phyloP scores from a whole-genome alignment of 2,797 vertebrate genomes.

The Esox lucius region DNA sequence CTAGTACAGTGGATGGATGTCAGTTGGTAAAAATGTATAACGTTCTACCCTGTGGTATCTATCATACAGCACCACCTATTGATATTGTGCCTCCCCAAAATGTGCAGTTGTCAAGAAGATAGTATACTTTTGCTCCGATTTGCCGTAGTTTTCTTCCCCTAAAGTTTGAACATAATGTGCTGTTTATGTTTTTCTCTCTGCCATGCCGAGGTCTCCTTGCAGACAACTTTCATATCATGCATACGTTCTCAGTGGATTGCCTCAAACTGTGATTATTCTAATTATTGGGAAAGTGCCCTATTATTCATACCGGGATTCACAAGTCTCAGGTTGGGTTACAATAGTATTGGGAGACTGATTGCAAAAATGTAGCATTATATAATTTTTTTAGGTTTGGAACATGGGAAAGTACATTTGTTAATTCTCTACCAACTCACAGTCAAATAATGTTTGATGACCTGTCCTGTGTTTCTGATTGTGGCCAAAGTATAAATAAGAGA shows the following conservation, averaged over 20 bases:
- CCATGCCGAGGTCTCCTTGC: neutral
- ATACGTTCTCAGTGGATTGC: conserved; percentile 16
- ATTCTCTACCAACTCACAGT: neutral
- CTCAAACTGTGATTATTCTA: conserved; percentile 3
- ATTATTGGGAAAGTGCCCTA: neutral
- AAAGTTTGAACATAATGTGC: conserved; percentile 19
- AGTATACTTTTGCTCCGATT: neutral
- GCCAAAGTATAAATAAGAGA: too few species aligned
- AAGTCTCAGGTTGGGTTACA: neutral
- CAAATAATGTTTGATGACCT: too few species aligned
- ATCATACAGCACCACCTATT: neutral
- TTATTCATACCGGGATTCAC: neutral
- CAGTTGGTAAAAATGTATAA: neutral
- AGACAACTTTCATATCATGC: conserved; percentile 7
- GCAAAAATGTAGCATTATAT: neutral
- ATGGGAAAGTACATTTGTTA: neutral
- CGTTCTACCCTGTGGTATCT: neutral
- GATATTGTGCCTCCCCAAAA: neutral
- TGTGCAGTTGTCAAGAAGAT: neutral
- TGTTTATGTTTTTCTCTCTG: conserved; percentile 10
- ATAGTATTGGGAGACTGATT: neutral
- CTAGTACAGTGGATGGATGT: neutral
- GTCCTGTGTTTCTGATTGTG: too few species aligned
- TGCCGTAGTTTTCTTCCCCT: neutral
- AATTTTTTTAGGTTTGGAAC: neutral